phyloP scores from a whole-genome alignment of 2,888 invertebrate species.

The Drosophila paracracens region DNA sequence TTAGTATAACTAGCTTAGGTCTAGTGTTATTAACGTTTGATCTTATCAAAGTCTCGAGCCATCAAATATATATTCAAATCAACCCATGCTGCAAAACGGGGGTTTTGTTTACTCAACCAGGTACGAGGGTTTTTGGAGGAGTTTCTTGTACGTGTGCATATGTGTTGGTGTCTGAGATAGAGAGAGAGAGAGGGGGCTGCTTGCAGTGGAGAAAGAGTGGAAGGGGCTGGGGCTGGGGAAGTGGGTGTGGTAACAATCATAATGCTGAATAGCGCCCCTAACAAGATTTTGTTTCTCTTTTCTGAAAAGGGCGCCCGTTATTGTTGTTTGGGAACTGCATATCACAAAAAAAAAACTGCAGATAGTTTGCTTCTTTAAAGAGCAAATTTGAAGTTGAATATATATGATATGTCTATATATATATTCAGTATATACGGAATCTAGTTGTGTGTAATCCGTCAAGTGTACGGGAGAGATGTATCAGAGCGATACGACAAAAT shows the following conservation, averaged over 20 bases:
- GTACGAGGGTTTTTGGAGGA: constrained; percentile 10
- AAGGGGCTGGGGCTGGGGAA: not conserved
- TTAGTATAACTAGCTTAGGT: constrained; percentile 72
- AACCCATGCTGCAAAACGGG: constrained; percentile 67
- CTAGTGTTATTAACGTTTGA: constrained; percentile 70
- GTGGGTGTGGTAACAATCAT: constrained; percentile 25
- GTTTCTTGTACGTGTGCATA: constrained; percentile 32
- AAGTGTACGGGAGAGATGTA: constrained; percentile 56
- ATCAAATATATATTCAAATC: constrained; percentile 22
- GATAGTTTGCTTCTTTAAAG: constrained; percentile 3
- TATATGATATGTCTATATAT: constrained; percentile 14
- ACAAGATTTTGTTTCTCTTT: constrained; percentile 63
- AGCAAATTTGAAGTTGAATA: constrained; percentile 42
- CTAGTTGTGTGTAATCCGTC: constrained; percentile 68
- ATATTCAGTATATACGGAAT: constrained; percentile 61
- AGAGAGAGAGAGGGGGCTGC: constrained; percentile 18
- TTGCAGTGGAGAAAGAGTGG: constrained; percentile 7
- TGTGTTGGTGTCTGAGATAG: constrained; percentile 33
- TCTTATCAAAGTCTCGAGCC: constrained; percentile 44
- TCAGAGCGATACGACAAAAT: constrained; percentile 36
- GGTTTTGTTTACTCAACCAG: constrained; percentile 27
- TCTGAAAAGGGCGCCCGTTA: constrained; percentile 65
- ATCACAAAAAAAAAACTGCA: constrained; percentile 1
- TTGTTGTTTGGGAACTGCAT: constrained; percentile 32
- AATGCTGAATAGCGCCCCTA: constrained; percentile 73